These are phyloP conservation scores for Epsilonema sp. DNA, from an alignment of 2,888 invertebrate species.

Conservation along the genomic window DNA sequence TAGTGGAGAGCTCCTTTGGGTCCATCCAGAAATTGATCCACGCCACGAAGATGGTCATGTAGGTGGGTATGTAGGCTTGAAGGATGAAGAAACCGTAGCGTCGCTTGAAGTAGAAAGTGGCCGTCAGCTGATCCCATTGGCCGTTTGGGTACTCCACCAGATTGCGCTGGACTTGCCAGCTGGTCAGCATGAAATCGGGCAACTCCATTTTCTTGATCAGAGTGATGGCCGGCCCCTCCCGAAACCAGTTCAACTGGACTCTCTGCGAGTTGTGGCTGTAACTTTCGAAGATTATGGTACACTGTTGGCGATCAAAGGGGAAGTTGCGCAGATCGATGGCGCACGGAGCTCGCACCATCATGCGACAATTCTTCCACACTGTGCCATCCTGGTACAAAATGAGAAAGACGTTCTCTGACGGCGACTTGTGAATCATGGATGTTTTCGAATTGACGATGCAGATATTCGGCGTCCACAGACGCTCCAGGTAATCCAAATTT, in stretches of 20 bases:
- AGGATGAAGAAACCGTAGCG: slow-evolving; percentile 9
- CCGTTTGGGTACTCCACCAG: slow-evolving; percentile 7
- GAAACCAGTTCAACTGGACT: slow-evolving; percentile 2
- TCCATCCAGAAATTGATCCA: slow-evolving; percentile 11
- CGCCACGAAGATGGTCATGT: slow-evolving; percentile 10
- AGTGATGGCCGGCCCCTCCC: slow-evolving; percentile 2
- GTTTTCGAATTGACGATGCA: slow-evolving; percentile 6
- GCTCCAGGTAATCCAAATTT: slow-evolving; percentile 6
- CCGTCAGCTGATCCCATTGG: slow-evolving; percentile 7
- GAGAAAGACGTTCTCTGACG: slow-evolving; percentile 6
- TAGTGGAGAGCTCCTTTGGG: slow-evolving; percentile 3
- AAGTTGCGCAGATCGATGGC: slow-evolving; percentile 7
- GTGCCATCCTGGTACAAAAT: slow-evolving; percentile 8
- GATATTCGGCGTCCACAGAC: slow-evolving; percentile 4
- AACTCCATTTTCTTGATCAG: slow-evolving; percentile 6
- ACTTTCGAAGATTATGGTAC: slow-evolving; percentile 7
- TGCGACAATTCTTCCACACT: slow-evolving; percentile 5
- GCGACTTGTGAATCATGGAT: slow-evolving; percentile 6
- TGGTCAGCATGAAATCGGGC: slow-evolving; percentile 8
- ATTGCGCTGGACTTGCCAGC: not conserved
- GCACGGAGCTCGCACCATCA: slow-evolving; percentile 8
- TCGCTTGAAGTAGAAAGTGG: slow-evolving; percentile 6
- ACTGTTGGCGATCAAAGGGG: slow-evolving; percentile 9
- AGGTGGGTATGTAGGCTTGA: slow-evolving; percentile 9
- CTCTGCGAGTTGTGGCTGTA: slow-evolving; percentile 7